phyloP scores from a whole-genome alignment of 1,140 invertebrate species.

The Leptopilina boulardi region DNA sequence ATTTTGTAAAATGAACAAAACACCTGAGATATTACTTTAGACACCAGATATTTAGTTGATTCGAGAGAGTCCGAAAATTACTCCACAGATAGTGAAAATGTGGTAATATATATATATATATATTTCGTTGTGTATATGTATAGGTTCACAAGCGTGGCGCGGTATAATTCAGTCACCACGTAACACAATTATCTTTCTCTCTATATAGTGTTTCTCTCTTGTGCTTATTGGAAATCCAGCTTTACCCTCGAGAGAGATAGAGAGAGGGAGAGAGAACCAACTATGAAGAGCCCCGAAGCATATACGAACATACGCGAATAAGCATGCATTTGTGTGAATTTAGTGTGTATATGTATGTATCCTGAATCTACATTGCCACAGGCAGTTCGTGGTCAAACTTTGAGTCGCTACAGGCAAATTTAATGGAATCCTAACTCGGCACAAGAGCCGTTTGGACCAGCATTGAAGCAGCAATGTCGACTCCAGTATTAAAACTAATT shows the following conservation, averaged over 20 bases:
- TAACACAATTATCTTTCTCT: constrained; percentile 61
- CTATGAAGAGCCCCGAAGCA: constrained; percentile 40
- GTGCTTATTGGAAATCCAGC: constrained; percentile 52
- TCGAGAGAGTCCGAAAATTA: background rate
- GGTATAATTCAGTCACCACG: constrained; percentile 66
- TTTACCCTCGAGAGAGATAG: constrained; percentile 33
- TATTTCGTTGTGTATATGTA: constrained; percentile 44
- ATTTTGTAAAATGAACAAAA: background rate
- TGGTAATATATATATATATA: constrained; percentile 37
- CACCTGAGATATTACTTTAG: constrained; percentile 5
- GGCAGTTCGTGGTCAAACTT: constrained; percentile 31
- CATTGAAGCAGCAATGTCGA: background rate
- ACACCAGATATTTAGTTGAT: constrained; percentile 1
- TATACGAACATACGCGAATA: constrained; percentile 48
- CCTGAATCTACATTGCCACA: constrained; percentile 29
- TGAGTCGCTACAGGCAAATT: constrained; percentile 26
- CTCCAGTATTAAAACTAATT: background rate
- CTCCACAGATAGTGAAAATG: constrained; percentile 25
- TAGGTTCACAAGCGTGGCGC: constrained; percentile 57
- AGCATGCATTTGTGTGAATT: constrained; percentile 49
- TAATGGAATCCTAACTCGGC: constrained; percentile 28
- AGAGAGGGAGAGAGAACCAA: constrained; percentile 41
- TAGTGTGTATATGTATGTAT: constrained; percentile 28
- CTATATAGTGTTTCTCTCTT: constrained; percentile 50
- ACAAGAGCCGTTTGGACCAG: constrained; percentile 24